phyloP scores from a whole-genome alignment of 1,140 invertebrate genomes.

The Trichonephila clavipes region DNA sequence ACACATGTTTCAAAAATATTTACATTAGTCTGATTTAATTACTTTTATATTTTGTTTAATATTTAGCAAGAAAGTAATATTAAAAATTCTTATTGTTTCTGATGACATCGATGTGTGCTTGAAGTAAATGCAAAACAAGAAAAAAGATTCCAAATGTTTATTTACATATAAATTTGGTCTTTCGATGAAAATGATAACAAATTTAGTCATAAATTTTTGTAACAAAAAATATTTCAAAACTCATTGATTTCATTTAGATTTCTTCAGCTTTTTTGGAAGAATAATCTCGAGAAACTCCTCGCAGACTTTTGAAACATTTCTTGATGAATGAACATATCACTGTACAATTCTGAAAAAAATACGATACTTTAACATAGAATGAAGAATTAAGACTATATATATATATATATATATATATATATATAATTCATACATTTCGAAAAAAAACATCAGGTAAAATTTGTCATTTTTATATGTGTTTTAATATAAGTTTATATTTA shows the following conservation, averaged over 20 bases:
- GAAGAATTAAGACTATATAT: not conserved
- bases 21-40: too few relatives aligned
- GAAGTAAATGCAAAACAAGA: not conserved
- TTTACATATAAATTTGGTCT: slow-evolving; percentile 11
- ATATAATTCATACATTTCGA: not conserved
- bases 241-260: not conserved
- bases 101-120: too few relatives aligned
- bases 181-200: not conserved
- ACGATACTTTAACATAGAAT: not conserved
- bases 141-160: not conserved
- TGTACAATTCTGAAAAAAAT: not conserved
- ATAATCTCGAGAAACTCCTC: not conserved
- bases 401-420: too few relatives aligned
- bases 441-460: too few relatives aligned
- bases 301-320: not conserved
- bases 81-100: too few relatives aligned
- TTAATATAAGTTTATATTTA: too few relatives aligned
- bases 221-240: not conserved
- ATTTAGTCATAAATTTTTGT: not conserved
- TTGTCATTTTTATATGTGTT: too few relatives aligned
- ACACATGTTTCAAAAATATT: too few relatives aligned
- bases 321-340: slow-evolving; percentile 4
- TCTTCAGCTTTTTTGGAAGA: slow-evolving; percentile 17
- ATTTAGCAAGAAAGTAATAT: too few relatives aligned
- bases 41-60: too few relatives aligned